These are phyloP conservation scores for Sphenopsis melanotis DNA, from an alignment of 2,797 vertebrate genomes.

Conservation along the genomic window DNA sequence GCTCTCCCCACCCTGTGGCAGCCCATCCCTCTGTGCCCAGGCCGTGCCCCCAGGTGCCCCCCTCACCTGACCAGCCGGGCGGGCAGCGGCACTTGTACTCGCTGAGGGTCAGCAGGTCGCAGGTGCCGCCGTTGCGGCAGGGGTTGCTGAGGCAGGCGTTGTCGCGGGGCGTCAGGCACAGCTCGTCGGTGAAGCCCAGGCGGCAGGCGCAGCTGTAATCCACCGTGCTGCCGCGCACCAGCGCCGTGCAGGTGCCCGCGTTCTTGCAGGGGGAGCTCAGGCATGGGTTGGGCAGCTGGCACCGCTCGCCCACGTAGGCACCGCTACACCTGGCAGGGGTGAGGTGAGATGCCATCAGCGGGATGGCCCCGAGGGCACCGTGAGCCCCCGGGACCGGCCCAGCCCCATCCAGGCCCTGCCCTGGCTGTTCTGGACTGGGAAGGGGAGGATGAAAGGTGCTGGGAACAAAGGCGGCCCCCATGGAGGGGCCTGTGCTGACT, in stretches of 20 bases:
- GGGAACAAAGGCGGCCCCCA: slow-evolving; percentile 11
- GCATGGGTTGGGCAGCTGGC: slow-evolving; percentile 88
- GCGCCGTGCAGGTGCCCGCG: slow-evolving; percentile 80
- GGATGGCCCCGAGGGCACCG: rapidly evolving
- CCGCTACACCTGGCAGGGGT: slow-evolving; percentile 76
- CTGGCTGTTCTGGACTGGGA: background rate
- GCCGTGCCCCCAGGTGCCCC: rapidly evolving
- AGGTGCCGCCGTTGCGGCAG: slow-evolving; percentile 92
- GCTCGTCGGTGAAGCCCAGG: slow-evolving; percentile 87
- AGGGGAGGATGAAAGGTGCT: slow-evolving; percentile 36
- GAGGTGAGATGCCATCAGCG: rapidly evolving
- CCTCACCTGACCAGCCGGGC: slow-evolving; percentile 91
- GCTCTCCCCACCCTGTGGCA: rapidly evolving
- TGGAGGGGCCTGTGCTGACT: background rate
- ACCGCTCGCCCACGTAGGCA: slow-evolving; percentile 83
- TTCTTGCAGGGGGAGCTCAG: slow-evolving; percentile 89
- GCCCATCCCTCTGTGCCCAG: rapidly evolving
- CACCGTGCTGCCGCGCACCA: slow-evolving; percentile 75
- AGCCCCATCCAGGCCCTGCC: background rate
- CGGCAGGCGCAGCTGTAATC: slow-evolving; percentile 85
- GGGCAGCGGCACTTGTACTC: slow-evolving; percentile 89
- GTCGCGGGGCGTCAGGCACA: slow-evolving; percentile 90
- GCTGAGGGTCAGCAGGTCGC: slow-evolving; percentile 82
- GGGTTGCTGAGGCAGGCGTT: slow-evolving; percentile 89
- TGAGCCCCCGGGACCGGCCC: background rate